Conservation (phyloP, 2,113 vertebrate genomes). For the Bambusicola thoracicus region DNA sequence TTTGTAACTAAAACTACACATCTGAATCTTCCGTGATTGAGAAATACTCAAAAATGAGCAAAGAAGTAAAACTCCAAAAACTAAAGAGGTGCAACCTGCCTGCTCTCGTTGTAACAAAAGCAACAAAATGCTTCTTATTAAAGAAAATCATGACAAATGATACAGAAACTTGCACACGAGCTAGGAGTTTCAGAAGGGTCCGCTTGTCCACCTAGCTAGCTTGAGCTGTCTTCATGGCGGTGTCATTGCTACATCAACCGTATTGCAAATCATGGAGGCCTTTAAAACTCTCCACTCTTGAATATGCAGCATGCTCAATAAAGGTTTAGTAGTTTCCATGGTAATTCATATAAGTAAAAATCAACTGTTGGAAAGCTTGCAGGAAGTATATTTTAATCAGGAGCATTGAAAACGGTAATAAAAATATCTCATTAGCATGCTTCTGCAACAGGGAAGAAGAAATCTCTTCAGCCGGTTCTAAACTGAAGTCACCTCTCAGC, state of each 20-base stretch:
- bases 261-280: not conserved
- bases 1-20: not conserved
- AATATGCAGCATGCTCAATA: not conserved
- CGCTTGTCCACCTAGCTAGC: not conserved
- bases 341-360: conserved; percentile 54
- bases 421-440: not conserved
- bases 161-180: not conserved
- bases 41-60: not conserved
- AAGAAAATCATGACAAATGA: not conserved
- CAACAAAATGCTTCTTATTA: not conserved
- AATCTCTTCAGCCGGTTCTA: not conserved
- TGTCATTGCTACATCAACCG: not conserved
- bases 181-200: not conserved
- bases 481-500: not conserved
- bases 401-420: not conserved
- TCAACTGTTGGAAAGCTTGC: conserved; percentile 36
- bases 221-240: not conserved
- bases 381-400: conserved; percentile 9
- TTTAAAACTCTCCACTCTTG: not conserved
- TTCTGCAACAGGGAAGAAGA: not conserved
- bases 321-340: conserved; percentile 62
- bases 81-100: not conserved
- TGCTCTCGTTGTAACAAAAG: not conserved
- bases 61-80: not conserved
- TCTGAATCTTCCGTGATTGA: not conserved